Evolutionary conservation across 2,797 vertebrate genomes (phyloP).

Genomic region (Phalloptychus januarius): DNA sequence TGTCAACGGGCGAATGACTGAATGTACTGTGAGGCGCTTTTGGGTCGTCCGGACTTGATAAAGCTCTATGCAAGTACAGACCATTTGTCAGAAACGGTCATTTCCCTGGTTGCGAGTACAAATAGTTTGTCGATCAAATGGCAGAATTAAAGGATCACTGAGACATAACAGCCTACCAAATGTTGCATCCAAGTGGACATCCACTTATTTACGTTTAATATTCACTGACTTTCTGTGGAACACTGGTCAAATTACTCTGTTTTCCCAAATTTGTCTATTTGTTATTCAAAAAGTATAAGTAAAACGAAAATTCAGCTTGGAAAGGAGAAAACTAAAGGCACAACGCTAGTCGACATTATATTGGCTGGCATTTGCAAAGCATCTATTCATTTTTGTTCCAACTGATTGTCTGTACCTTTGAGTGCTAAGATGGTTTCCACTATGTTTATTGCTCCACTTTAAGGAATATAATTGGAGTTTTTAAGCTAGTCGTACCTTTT

Average conservation of each 20-base stretch:
- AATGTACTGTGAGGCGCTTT: too few relatives aligned
- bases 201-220: not conserved
- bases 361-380: not conserved
- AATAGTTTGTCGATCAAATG: not conserved
- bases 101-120: not conserved
- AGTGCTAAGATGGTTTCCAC: not conserved
- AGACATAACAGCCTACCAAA: not conserved
- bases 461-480: not conserved
- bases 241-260: not conserved
- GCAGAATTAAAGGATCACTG: not conserved
- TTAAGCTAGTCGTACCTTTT: not conserved
- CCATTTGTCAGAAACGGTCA: too few relatives aligned
- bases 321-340: not conserved
- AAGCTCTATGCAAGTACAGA: too few relatives aligned
- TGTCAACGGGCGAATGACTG: too few relatives aligned
- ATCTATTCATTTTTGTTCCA: not conserved
- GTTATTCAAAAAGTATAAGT: not conserved
- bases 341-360: not conserved
- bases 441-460: not conserved
- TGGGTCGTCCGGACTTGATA: too few relatives aligned
- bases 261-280: not conserved
- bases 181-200: not conserved
- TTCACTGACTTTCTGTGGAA: not conserved
- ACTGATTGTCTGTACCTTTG: not conserved
- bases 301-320: not conserved